Percentiles rank a stretch among this genome's conserved stretches.
Evolutionary conservation across 2,113 vertebrate genomes (phyloP).

Genomic region (Mohoua ochrocephala): DNA sequence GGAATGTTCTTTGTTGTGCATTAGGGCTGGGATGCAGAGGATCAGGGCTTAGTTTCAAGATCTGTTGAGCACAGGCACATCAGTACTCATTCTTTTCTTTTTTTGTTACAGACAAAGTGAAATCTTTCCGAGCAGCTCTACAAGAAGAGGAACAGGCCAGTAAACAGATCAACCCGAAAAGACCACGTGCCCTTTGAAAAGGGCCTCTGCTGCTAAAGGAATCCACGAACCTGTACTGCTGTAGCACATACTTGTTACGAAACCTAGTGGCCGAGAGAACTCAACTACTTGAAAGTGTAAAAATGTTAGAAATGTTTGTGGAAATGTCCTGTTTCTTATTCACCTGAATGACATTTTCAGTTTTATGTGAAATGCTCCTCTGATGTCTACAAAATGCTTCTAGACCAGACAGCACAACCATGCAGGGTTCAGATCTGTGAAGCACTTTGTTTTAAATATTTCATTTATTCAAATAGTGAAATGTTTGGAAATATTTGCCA

Average conservation of each 20-base stretch:
- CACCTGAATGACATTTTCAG: constrained; percentile 70
- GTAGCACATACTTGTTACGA: constrained; percentile 66
- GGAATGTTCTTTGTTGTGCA: neutral
- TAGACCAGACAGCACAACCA: constrained; percentile 69
- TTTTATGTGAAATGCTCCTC: constrained; percentile 76
- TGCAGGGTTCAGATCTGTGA: constrained; percentile 70
- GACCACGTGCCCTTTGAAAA: constrained; percentile 88
- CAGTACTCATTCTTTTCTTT: neutral
- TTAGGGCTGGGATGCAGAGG: neutral
- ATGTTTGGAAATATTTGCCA: constrained; percentile 72
- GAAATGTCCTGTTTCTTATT: constrained; percentile 74
- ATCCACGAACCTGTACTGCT: constrained; percentile 58
- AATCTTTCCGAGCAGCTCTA: constrained; percentile 90
- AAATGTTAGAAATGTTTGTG: constrained; percentile 74
- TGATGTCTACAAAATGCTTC: constrained; percentile 78
- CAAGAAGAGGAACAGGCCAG: constrained; percentile 98
- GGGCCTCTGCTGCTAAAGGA: constrained; percentile 64
- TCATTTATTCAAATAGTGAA: constrained; percentile 64
- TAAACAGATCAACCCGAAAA: constrained; percentile 96
- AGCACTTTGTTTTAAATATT: constrained; percentile 71
- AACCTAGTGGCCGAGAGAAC: constrained; percentile 64
- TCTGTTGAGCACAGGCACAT: neutral
- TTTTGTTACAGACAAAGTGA: constrained; percentile 88
- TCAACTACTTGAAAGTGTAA: constrained; percentile 72
- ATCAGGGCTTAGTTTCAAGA: neutral